A percentile compares a stretch with the other conserved stretches of the same genome.
Conservation (phyloP, 2,888 invertebrate species). For the Heteropelma amictum region DNA sequence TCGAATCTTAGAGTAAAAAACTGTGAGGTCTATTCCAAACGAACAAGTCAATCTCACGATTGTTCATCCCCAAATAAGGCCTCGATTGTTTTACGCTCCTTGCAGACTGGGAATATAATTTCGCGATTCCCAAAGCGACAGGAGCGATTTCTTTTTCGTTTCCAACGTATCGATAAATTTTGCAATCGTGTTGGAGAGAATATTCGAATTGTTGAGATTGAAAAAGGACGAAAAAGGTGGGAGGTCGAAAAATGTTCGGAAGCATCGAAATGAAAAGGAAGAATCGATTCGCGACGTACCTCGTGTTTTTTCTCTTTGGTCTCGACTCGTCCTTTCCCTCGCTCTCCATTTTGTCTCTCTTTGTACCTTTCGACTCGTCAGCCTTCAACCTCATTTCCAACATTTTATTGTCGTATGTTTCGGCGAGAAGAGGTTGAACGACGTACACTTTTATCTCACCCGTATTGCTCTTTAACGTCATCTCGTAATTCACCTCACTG, state of each 20-base stretch:
- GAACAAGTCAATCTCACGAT: conserved; percentile 63
- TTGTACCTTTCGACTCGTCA: conserved; percentile 65
- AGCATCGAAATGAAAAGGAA: background rate
- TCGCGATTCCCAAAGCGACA: conserved; percentile 71
- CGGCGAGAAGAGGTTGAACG: conserved; percentile 74
- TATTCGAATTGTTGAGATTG: too few relatives aligned
- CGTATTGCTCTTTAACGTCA: conserved; percentile 72
- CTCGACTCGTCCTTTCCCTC: conserved; percentile 70
- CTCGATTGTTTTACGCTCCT: conserved; percentile 71
- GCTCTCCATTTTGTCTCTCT: conserved; percentile 69
- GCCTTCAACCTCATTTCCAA: conserved; percentile 72
- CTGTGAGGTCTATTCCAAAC: conserved; percentile 73
- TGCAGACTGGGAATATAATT: conserved; percentile 72
- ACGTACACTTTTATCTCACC: conserved; percentile 75
- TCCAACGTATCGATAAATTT: background rate
- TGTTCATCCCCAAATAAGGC: conserved; percentile 56
- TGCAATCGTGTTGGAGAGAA: conserved; percentile 13
- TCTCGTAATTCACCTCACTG: conserved; percentile 70
- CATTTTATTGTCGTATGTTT: conserved; percentile 74
- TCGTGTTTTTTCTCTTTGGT: conserved; percentile 76
- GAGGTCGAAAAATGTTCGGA: background rate
- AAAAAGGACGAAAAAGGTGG: background rate
- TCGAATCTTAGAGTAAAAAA: background rate
- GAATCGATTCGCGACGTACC: too few relatives aligned
- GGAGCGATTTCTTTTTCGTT: conserved; percentile 63